Conservation (phyloP, 2,113 vertebrate species). For the Tragelaphus strepsiceros region DNA sequence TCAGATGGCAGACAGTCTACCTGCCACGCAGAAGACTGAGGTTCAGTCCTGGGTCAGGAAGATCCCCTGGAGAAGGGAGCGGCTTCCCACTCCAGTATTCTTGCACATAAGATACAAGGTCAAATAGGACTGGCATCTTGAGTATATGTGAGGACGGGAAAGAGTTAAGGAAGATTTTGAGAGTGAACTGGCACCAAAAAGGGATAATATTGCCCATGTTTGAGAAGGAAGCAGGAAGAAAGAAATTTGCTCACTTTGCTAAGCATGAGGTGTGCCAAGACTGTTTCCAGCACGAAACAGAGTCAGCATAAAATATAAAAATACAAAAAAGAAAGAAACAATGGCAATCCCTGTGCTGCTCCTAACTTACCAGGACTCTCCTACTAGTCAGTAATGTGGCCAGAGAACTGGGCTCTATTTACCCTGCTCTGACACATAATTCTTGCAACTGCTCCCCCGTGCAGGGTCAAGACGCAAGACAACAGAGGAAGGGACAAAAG, state of each 20-base stretch:
- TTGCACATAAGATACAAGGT: neutral
- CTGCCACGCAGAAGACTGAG: accelerated
- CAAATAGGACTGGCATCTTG: neutral
- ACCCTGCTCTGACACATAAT: neutral
- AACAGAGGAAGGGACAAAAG: neutral
- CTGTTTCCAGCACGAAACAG: neutral
- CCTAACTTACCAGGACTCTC: neutral
- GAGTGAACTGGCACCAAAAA: neutral
- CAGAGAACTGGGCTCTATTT: neutral
- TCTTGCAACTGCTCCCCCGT: neutral
- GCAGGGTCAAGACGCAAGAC: neutral
- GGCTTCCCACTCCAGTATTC: neutral
- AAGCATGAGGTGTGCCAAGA: neutral
- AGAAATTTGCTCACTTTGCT: neutral
- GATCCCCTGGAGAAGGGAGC: neutral
- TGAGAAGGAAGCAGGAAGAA: neutral
- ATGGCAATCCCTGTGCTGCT: neutral
- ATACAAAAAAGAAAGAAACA: neutral
- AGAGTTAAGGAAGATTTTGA: neutral
- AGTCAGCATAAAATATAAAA: neutral
- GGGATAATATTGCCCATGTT: neutral
- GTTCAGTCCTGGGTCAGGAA: neutral
- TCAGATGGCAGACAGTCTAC: accelerated
- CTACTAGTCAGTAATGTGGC: too few relatives aligned
- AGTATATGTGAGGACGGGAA: neutral